These are phyloP conservation scores for Epinotia bilunana DNA, from an alignment of 2,888 invertebrate genomes.

Conservation along the genomic window DNA sequence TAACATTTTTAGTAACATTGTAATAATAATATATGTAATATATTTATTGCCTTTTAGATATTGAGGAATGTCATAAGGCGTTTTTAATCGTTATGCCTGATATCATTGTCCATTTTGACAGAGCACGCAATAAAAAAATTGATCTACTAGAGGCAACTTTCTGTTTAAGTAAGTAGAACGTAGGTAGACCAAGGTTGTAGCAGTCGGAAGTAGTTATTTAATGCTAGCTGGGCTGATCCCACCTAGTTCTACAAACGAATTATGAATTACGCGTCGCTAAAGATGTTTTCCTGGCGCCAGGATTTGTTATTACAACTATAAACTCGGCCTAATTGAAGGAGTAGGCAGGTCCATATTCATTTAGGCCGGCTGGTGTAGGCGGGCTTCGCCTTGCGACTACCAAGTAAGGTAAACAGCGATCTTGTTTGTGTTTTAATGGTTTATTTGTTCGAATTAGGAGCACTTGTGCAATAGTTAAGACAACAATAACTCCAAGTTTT, in stretches of 20 bases:
- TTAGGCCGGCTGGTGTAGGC: slow-evolving; percentile 58
- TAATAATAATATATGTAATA: no score
- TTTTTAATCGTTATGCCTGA: slow-evolving; percentile 1
- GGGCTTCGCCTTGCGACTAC: slow-evolving; percentile 67
- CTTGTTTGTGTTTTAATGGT: slow-evolving; percentile 68
- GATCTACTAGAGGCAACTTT: neutral
- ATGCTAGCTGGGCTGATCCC: neutral
- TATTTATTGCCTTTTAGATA: slow-evolving; percentile 6
- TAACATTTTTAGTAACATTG: no score
- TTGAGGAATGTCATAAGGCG: slow-evolving; percentile 13
- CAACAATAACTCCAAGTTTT: slow-evolving; percentile 30
- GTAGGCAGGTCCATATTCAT: slow-evolving; percentile 75
- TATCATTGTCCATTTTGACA: neutral
- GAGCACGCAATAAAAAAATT: no score
- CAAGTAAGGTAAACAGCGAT: slow-evolving; percentile 71
- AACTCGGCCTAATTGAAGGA: slow-evolving; percentile 65
- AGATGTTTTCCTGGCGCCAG: slow-evolving; percentile 46
- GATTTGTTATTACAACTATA: slow-evolving; percentile 47
- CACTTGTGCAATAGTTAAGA: slow-evolving; percentile 58
- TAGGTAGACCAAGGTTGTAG: neutral
- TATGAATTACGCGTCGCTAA: slow-evolving; percentile 20
- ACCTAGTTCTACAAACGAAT: slow-evolving; percentile 23
- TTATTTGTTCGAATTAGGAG: slow-evolving; percentile 68
- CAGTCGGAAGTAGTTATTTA: neutral
- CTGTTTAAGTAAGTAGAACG: neutral